Base-by-base conservation (phyloP, 2,888 invertebrate genomes). In the Lutraria lutraria region DNA sequence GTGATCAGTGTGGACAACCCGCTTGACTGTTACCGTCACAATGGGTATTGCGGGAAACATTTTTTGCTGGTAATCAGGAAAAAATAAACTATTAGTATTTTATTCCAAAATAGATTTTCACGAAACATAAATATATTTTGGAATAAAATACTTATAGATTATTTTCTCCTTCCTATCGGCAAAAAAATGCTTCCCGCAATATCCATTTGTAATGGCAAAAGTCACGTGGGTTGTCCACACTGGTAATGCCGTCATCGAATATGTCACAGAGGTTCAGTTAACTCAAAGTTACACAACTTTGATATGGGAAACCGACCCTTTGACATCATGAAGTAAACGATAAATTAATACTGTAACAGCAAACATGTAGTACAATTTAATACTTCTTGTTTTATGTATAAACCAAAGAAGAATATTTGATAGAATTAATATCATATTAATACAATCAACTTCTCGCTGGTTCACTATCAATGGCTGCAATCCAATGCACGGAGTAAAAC, bases 391-490 rank as follows among this genome's bases (percentile, higher is more conserved):
- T 68, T 68, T 25, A 68, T 68, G 63, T 68, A 25, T 6, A n/a
- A 68, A 25, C 25, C n/a, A 68, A 68, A n/a, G 63, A 68, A 3
- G 19, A 56, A 68, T 8, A 68, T 68, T 68, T n/a, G 63, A 68
- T n/a, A 68, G 63, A 68, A 68, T 68, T 68, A 68, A 68, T 68
- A 68, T 68, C 25, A 21, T n/a, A 68, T 68, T 25, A 68, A 68
- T 68, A n/a, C 63, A 12, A 68, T 68, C 63, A 25, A n/a, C n/a
- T 68, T 68, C 63, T 25, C 63, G n/a, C 63, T 68, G 25, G n/a
- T 25, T 21, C 63, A 43, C 25, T 4, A 68, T 10, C 12, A 68
- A 68, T 25, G n/a, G 56, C 56, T 15, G 56, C 16, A 19, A 56
- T 56, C 56, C 56, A 56, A 68, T 68, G 25, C 25, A n/a, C 21